Base-by-base conservation (phyloP, 1,140 invertebrate species). In the Papilio xuthus region DNA sequence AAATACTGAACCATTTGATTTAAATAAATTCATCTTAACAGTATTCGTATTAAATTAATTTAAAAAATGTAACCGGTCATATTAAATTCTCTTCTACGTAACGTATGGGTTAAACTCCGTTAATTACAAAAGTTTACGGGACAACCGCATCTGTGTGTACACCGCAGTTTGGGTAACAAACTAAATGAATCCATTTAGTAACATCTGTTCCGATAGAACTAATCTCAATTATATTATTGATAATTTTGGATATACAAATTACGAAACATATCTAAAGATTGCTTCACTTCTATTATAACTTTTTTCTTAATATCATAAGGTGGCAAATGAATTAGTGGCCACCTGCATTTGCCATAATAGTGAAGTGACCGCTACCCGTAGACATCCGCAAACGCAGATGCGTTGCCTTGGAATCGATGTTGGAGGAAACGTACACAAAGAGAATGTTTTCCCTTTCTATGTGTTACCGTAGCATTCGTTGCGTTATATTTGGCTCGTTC, bases 111-210 rank as follows among this genome's bases (percentile, higher is more conserved):
- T 44, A 72, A 72, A 72, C 70, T 72, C 41, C 37, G 70, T 72
- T 72, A 72, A 72, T 72, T 44, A 72, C 70, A 44, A 72, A 72
- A 72, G 42, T 72, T 63, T 72, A n/a, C 47, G 70, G 70, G 41
- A 26, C 70, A 42, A 26, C 70, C 37, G 70, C 70, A 41, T 72
- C 70, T 72, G 70, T 41, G 69, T 44, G 42, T 28, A 72, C n/a
- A 72, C 41, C 70, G 70, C 41, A 42, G 70, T 72, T 72, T 47
- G 41, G 32, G 70, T n/a, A 72, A 72, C 70, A 44, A 44, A 26
- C 37, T 42, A 72, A 72, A 72, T 72, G 42, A 72, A 44, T 18
- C 70, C 70, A 23, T 47, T 71, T 60, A 23, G 60, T 63, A 63
- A 26, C 60, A 63, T 28, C 60, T 63, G 60, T 12, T 63, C 26